phyloP scores from a whole-genome alignment of 2,888 invertebrate species.

The Trissolcus japonicus region DNA sequence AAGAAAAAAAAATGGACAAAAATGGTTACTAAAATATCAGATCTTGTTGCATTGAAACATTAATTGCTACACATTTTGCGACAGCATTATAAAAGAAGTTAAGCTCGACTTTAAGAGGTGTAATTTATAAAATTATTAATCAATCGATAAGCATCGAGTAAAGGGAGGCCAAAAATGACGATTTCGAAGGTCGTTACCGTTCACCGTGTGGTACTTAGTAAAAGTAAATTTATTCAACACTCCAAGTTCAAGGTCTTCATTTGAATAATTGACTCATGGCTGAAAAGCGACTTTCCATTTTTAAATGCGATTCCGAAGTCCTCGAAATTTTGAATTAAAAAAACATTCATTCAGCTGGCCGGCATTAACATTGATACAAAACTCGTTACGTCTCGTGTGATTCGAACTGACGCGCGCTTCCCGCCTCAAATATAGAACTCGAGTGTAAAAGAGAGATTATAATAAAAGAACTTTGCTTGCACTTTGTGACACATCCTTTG shows the following conservation, averaged over 20 bases:
- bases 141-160: conserved; percentile 13
- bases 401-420: conserved; percentile 1
- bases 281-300: conserved; percentile 50
- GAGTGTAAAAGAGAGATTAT: conserved; percentile 5
- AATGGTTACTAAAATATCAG: not conserved
- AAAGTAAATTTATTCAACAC: conserved; percentile 52
- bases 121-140: conserved; percentile 37
- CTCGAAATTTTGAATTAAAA: conserved; percentile 13
- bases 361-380: conserved; percentile 1
- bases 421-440: conserved; percentile 15
- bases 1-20: not conserved
- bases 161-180: conserved; percentile 13
- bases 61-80: too few species aligned
- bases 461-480: not conserved
- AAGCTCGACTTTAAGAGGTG: not conserved
- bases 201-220: conserved; percentile 35
- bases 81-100: not conserved
- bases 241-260: conserved; percentile 55
- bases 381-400: conserved; percentile 1
- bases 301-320: conserved; percentile 22
- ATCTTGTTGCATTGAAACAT: not conserved
- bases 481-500: too few species aligned
- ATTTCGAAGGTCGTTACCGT: conserved; percentile 39
- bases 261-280: conserved; percentile 54
- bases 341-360: not conserved